phyloP scores from a whole-genome alignment of 1,140 invertebrate genomes.

The Drosophila persimilis region DNA sequence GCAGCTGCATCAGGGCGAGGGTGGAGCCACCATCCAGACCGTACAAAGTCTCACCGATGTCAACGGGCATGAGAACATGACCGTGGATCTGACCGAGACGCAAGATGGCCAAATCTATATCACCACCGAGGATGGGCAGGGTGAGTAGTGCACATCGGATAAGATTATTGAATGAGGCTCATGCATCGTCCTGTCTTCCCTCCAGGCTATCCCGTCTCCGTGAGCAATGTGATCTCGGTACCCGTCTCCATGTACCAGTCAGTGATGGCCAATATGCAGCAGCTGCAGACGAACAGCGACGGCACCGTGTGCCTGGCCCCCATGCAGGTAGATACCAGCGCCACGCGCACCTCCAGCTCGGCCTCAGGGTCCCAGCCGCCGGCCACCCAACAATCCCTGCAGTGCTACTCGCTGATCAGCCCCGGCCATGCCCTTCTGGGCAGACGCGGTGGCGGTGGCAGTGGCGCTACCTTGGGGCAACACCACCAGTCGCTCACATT shows the following conservation, averaged over 20 bases:
- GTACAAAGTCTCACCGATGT: conserved; percentile 87
- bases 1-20: conserved; percentile 92
- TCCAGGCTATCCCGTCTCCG: conserved; percentile 91
- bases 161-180: not conserved
- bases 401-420: conserved; percentile 47
- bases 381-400: conserved; percentile 14
- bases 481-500: conserved; percentile 26
- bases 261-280: conserved; percentile 95
- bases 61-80: conserved; percentile 87
- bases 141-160: conserved; percentile 83
- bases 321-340: conserved; percentile 87
- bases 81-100: conserved; percentile 94
- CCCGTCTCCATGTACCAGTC: conserved; percentile 98
- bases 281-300: conserved; percentile 89
- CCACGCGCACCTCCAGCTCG: conserved; percentile 13
- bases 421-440: conserved; percentile 18
- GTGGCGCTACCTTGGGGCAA: too few relatives aligned
- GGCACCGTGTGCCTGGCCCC: conserved; percentile 92
- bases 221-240: conserved; percentile 97
- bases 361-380: conserved; percentile 9
- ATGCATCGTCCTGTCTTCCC: not conserved
- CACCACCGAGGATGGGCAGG: conserved; percentile 96
- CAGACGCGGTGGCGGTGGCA: conserved; percentile 20
- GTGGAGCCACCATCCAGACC: conserved; percentile 89
- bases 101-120: conserved; percentile 97